Percentiles rank a stretch among this genome's conserved stretches.
phyloP scores from a whole-genome alignment of 2,113 vertebrate genomes.

The Leucosticte australis region DNA sequence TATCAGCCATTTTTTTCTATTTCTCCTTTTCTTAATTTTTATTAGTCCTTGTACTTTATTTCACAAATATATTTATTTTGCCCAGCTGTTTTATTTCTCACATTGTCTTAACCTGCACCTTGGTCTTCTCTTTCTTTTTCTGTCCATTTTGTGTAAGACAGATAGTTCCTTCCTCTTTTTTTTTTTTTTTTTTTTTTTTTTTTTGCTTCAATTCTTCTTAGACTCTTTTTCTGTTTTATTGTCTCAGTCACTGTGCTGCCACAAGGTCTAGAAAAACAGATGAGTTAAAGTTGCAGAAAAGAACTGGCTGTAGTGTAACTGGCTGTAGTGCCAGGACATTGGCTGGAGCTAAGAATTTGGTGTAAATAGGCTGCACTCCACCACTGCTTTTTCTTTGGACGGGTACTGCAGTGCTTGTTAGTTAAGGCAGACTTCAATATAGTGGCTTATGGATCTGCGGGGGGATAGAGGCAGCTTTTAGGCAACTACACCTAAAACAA shows the following conservation, averaged over 20 bases:
- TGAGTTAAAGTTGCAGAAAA: background rate
- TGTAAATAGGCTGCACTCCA: background rate
- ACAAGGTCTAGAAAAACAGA: background rate
- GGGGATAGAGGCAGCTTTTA: background rate
- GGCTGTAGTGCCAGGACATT: background rate
- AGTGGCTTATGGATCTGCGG: background rate
- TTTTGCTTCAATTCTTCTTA: background rate
- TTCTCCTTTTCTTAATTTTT: background rate
- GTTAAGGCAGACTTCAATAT: background rate
- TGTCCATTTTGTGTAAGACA: background rate
- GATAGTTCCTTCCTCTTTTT: background rate
- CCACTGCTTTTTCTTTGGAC: background rate
- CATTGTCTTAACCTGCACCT: background rate
- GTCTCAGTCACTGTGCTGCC: background rate
- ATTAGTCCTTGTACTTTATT: background rate
- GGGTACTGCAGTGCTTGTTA: background rate
- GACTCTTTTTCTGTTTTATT: background rate
- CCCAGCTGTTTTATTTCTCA: background rate
- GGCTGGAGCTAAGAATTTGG: background rate
- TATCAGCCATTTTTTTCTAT: background rate
- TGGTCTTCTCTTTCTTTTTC: background rate
- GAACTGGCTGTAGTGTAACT: background rate
- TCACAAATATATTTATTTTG: background rate
- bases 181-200: background rate
- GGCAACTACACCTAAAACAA: background rate